These are phyloP conservation scores for Boulengeromyrus knoepffleri DNA, from an alignment of 2,113 vertebrate species.

Conservation along the genomic window DNA sequence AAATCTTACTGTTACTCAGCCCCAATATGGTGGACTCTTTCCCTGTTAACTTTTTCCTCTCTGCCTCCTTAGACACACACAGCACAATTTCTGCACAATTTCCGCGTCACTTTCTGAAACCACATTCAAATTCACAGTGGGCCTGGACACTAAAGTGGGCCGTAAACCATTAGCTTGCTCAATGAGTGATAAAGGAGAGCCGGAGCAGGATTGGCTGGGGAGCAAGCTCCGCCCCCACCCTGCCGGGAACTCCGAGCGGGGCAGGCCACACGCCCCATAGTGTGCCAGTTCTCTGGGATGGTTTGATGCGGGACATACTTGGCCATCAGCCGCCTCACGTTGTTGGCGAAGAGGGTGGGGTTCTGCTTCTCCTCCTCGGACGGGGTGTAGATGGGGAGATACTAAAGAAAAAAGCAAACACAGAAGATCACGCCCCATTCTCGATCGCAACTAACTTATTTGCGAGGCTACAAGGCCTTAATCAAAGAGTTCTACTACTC, in stretches of 20 bases:
- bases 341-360: constrained; percentile 82
- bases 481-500: not conserved
- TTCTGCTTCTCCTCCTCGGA: constrained; percentile 85
- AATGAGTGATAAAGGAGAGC: not conserved
- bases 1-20: constrained; percentile 13
- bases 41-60: not conserved
- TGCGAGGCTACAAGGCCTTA: not conserved
- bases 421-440: not conserved
- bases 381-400: constrained; percentile 85
- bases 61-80: not conserved
- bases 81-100: not conserved
- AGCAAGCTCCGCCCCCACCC: not conserved
- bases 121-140: not conserved
- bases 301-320: constrained; percentile 62
- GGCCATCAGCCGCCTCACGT: constrained; percentile 88
- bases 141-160: not conserved
- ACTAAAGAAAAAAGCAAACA: constrained; percentile 55
- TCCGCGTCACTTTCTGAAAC: not conserved
- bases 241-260: not conserved
- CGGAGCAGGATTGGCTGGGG: not conserved
- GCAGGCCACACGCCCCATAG: not conserved
- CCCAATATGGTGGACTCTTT: constrained; percentile 14
- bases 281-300: not conserved
- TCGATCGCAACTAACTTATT: not conserved
- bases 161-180: not conserved